These are phyloP conservation scores for Montipora foliosa DNA, from an alignment of 64 coral and sea anemone genomes.

Conservation along the genomic window DNA sequence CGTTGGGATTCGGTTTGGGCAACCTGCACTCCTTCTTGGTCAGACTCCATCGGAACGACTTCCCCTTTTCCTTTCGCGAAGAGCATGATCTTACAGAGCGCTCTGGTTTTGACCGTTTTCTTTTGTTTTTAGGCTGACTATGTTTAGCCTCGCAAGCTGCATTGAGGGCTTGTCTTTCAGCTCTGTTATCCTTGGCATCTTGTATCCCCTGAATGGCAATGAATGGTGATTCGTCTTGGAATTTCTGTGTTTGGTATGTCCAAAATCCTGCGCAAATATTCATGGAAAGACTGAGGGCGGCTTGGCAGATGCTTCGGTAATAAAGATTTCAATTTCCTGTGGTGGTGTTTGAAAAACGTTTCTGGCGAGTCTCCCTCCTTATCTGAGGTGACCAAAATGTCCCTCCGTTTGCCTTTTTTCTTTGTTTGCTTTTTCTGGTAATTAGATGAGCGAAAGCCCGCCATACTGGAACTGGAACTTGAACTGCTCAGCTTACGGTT, in stretches of 20 bases:
- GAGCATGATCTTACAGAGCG: constrained; percentile 20
- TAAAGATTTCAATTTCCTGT: constrained; percentile 6
- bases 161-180: constrained; percentile 3
- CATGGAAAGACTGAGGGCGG: background rate
- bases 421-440: background rate
- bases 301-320: constrained; percentile 18
- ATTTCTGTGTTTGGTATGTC: background rate
- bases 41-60: background rate
- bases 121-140: constrained; percentile 6
- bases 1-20: background rate
- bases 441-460: background rate
- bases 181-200: background rate
- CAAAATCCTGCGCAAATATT: constrained; percentile 3
- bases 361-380: background rate
- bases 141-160: background rate
- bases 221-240: constrained; percentile 21
- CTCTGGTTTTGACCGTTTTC: background rate
- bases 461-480: background rate
- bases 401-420: background rate
- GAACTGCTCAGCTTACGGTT: background rate
- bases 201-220: constrained; percentile 13
- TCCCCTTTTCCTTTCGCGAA: background rate
- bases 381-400: constrained; percentile 5
- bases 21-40: constrained; percentile 18
- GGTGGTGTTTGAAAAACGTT: constrained; percentile 22